phyloP scores from a whole-genome alignment of 2,113 vertebrate genomes.

The Myiopsitta monachus region DNA sequence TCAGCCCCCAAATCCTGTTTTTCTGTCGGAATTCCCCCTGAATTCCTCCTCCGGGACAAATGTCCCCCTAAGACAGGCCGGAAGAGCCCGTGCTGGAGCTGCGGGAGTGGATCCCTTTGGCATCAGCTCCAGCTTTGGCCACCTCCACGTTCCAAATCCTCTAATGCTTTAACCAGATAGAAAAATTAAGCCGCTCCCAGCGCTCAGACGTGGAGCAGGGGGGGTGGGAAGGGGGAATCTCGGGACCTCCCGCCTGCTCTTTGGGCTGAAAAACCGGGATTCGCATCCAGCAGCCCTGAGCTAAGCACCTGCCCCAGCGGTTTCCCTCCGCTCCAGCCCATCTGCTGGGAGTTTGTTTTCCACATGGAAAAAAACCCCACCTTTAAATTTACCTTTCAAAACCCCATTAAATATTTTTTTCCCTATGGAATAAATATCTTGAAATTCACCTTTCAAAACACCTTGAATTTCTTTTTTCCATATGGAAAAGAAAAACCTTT shows the following conservation, averaged over 20 bases:
- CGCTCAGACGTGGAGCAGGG: not conserved
- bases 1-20: fast-evolving
- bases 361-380: not conserved
- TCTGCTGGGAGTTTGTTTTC: not conserved
- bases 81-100: not conserved
- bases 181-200: conserved; percentile 58
- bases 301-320: conserved; percentile 23
- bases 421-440: not conserved
- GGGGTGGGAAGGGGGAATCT: not conserved
- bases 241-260: not conserved
- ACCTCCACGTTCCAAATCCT: conserved; percentile 44
- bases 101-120: not conserved
- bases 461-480: not conserved
- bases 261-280: not conserved
- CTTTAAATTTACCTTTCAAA: not conserved
- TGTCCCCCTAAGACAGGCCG: fast-evolving
- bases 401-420: not conserved
- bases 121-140: conserved; percentile 21
- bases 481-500: not conserved
- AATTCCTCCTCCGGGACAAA: not conserved
- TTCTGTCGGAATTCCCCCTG: not conserved
- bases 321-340: not conserved
- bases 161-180: conserved; percentile 67
- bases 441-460: not conserved
- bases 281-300: conserved; percentile 30